Base-by-base conservation (phyloP, 1,140 invertebrate species). In the Babylonia areolata region DNA sequence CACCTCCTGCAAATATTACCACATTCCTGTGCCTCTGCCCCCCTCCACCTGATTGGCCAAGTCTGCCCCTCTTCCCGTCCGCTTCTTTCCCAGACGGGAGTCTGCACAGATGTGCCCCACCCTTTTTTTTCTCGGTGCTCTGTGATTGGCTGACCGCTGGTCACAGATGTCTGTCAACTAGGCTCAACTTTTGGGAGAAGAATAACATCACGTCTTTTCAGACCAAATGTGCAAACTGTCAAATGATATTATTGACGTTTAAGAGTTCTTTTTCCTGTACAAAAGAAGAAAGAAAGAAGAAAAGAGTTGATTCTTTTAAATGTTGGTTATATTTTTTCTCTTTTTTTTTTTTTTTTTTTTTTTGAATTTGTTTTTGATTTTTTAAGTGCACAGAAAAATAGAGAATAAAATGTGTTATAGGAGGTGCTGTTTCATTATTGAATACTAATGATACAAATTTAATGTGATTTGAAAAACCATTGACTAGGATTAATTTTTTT, bases 1-100 rank as follows among this genome's bases (percentile, higher is more conserved):
- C 94, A 96, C 97, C 94, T 96, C 97, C 95, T 98, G 97, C 96
- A 98, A 98, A 96, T 98, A 93, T 85, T 94, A 93, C 86, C 93
- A 94, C 87, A 93, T 94, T 87, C 92, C 93, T 81, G 85, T 93
- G 71, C 84, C 87, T 81, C 87, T 93, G 77, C 92, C 92, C 87
- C 90, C 91, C 39, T 90, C 91, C 85, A 86, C 81, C 81, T 83
- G 71, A 84, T 83, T 78, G 81, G 80, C 46, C 77, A 80, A 71
- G 51, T 86, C 51, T 54, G 33, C 54, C 69, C 80, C 78, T 37
- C 51, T 28, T 64, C 80, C 69, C 81, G 58, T 46, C 71, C 58
- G 73, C 28, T n/a, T 79, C 31, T 35, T 39, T 40, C 35, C 77
- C 54, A 40, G n/a, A 82, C 85, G 69, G 75, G 46, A 81, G 54